These are phyloP conservation scores for Tetragnatha versicolor DNA, from an alignment of 1,140 invertebrate species.

Conservation along the genomic window DNA sequence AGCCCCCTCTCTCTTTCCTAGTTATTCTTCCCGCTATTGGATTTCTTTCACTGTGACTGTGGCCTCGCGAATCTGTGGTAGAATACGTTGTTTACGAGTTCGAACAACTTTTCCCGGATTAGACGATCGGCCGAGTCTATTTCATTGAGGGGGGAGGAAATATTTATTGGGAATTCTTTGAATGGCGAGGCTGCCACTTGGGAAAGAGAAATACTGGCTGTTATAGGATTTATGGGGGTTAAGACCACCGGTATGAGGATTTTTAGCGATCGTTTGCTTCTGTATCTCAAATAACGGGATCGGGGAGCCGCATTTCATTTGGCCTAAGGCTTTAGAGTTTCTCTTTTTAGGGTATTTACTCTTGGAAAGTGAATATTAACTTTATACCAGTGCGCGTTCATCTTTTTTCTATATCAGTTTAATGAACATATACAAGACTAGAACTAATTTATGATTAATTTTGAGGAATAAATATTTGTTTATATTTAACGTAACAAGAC, in stretches of 20 bases:
- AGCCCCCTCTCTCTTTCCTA: background rate
- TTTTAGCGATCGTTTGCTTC: constrained; percentile 1
- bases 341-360: too few relatives aligned
- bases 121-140: constrained; percentile 22
- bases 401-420: too few relatives aligned
- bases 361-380: too few relatives aligned
- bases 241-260: background rate
- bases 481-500: too few relatives aligned
- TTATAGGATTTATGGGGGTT: constrained; percentile 15
- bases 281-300: constrained; percentile 22
- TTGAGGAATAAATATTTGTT: too few relatives aligned
- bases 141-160: constrained; percentile 2
- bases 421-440: too few relatives aligned
- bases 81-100: constrained; percentile 20
- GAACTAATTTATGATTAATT: too few relatives aligned
- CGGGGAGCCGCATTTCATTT: background rate
- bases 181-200: constrained; percentile 11
- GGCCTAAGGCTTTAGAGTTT: too few relatives aligned
- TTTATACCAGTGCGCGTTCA: too few relatives aligned
- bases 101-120: constrained; percentile 25
- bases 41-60: constrained; percentile 30
- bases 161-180: constrained; percentile 23
- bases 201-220: constrained; percentile 16
- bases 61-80: constrained; percentile 20
- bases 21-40: constrained; percentile 27